Conservation (phyloP, 2,113 vertebrate species). For the Pelusios castaneus region DNA sequence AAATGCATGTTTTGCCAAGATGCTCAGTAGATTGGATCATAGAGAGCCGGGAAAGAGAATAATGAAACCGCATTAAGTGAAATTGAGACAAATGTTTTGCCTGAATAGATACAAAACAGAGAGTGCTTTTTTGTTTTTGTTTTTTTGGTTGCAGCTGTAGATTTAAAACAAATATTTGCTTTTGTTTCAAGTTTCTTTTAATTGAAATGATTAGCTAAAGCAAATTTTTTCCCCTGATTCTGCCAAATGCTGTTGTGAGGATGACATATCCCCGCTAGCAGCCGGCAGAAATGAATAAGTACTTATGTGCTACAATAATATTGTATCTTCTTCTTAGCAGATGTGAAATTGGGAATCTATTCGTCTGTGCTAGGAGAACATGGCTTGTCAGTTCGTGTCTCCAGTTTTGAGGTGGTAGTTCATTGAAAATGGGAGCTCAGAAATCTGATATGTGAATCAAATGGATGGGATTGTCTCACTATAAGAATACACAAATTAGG, state of each 20-base stretch:
- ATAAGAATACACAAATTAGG: neutral
- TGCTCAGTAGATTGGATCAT: neutral
- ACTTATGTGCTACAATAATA: rapidly evolving
- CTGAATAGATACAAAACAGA: neutral
- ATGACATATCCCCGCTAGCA: rapidly evolving
- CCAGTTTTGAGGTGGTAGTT: rapidly evolving
- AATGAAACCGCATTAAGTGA: neutral
- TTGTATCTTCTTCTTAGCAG: rapidly evolving
- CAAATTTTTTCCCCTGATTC: rapidly evolving
- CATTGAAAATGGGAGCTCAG: neutral
- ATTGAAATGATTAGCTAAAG: neutral
- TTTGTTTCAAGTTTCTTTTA: neutral
- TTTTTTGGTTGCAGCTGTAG: conserved; percentile 26
- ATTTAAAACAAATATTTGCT: neutral
- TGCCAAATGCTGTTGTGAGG: neutral
- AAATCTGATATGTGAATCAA: neutral
- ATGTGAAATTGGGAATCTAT: rapidly evolving
- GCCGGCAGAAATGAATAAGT: neutral
- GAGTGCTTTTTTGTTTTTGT: neutral
- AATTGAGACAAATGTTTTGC: neutral
- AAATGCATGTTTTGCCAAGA: neutral
- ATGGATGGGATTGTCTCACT: neutral
- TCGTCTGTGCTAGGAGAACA: neutral
- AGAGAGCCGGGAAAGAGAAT: neutral
- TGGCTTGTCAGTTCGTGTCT: neutral